Evolutionary conservation across 2,888 invertebrate species (phyloP).

Genomic region (Rhingia campestris): DNA sequence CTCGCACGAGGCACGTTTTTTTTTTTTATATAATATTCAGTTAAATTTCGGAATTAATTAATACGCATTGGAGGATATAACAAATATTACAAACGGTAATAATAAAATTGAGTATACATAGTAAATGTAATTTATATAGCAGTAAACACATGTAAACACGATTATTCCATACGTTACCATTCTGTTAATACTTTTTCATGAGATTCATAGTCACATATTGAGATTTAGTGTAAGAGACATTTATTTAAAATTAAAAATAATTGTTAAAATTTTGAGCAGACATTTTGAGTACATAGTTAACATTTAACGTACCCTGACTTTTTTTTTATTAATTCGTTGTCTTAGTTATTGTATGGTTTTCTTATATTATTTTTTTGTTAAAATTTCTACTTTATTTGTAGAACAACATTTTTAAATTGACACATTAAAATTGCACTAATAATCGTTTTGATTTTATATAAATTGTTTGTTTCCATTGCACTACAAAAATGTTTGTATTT

Average conservation of each 20-base stretch:
- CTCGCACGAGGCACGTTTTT: constrained; percentile 70
- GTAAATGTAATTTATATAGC: constrained; percentile 7
- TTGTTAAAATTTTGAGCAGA: constrained; percentile 20
- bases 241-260: neutral
- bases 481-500: constrained; percentile 13
- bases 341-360: constrained; percentile 32
- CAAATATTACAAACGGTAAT: constrained; percentile 9
- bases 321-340: constrained; percentile 50
- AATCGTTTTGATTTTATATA: constrained; percentile 14
- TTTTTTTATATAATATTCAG: constrained; percentile 3
- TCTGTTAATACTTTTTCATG: neutral
- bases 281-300: constrained; percentile 1
- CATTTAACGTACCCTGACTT: constrained; percentile 10
- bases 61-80: constrained; percentile 1
- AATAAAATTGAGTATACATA: constrained; percentile 29
- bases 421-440: constrained; percentile 58
- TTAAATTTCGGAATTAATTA: constrained; percentile 27
- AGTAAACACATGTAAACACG: constrained; percentile 9
- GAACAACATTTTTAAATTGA: constrained; percentile 44
- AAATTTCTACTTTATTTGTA: neutral
- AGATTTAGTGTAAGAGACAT: neutral
- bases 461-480: neutral
- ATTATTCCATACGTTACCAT: neutral
- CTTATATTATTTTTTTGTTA: constrained; percentile 15
- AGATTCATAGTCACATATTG: neutral